Conservation (phyloP, 2,113 vertebrate species). For the Equus przewalskii region DNA sequence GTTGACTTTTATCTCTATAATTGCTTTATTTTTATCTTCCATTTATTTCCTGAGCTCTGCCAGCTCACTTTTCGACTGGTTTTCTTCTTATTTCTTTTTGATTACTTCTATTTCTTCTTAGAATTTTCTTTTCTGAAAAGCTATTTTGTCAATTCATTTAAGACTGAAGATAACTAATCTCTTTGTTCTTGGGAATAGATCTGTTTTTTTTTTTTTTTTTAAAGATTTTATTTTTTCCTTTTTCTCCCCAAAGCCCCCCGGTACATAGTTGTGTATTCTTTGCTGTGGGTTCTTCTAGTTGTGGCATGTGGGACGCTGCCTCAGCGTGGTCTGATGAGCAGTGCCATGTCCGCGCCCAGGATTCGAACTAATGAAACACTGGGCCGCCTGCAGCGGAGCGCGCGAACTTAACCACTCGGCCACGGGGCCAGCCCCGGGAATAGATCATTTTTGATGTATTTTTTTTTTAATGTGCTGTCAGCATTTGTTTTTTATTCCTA, state of each 20-base stretch:
- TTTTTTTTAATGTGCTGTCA: not conserved
- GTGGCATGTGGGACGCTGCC: too few relatives aligned
- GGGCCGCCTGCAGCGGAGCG: too few relatives aligned
- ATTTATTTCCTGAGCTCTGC: not conserved
- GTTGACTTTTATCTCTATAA: conserved; percentile 9
- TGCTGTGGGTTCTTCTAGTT: too few relatives aligned
- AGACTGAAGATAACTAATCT: not conserved
- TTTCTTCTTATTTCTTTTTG: conserved; percentile 38
- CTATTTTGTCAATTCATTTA: not conserved
- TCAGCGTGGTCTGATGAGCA: too few relatives aligned
- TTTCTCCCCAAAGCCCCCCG: too few relatives aligned
- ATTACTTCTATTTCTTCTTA: not conserved
- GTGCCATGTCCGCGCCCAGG: too few relatives aligned
- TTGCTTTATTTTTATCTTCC: conserved; percentile 58
- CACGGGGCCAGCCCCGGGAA: too few relatives aligned
- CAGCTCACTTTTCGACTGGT: not conserved
- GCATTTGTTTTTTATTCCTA: not conserved
- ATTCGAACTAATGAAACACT: too few relatives aligned
- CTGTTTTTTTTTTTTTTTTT: not conserved
- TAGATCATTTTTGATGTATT: not conserved
- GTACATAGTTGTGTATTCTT: too few relatives aligned
- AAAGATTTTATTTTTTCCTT: too few relatives aligned
- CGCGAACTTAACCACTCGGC: too few relatives aligned
- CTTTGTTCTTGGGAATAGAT: not conserved
- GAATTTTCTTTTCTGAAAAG: not conserved